A percentile compares a stretch with the other conserved stretches of the same genome.
phyloP scores from a whole-genome alignment of 2,113 vertebrate species.

The Silurus glanis region DNA sequence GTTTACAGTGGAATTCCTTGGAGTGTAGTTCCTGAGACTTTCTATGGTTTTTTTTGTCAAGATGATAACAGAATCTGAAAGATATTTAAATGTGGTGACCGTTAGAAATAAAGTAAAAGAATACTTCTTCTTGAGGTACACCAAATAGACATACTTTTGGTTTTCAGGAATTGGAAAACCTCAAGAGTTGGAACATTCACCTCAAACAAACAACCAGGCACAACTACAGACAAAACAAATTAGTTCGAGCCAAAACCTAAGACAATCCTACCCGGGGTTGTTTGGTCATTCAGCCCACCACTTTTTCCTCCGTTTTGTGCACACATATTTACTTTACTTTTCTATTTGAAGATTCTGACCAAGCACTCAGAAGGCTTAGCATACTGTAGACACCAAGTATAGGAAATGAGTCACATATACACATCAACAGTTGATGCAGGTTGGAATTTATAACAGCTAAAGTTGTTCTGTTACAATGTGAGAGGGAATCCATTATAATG shows the following conservation, averaged over 20 bases:
- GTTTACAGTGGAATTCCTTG: neutral
- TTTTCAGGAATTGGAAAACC: constrained; percentile 52
- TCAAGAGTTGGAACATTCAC: constrained; percentile 58
- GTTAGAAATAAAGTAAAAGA: constrained; percentile 33
- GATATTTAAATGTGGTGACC: constrained; percentile 32
- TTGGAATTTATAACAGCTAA: neutral
- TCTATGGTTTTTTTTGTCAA: neutral
- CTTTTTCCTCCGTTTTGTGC: constrained; percentile 45
- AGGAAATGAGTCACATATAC: constrained; percentile 15
- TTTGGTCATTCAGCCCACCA: constrained; percentile 62
- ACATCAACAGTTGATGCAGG: constrained; percentile 59
- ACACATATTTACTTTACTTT: constrained; percentile 62
- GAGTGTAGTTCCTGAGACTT: neutral
- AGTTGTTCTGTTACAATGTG: neutral
- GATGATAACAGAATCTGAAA: constrained; percentile 22
- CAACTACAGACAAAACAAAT: constrained; percentile 73
- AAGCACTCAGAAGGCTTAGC: constrained; percentile 53
- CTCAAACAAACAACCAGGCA: constrained; percentile 67
- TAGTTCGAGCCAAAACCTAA: constrained; percentile 66
- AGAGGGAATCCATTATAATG: neutral
- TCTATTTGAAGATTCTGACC: constrained; percentile 71
- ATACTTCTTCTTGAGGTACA: constrained; percentile 40
- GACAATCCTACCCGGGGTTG: constrained; percentile 56
- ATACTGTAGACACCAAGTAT: neutral
- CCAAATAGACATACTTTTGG: constrained; percentile 27